Evolutionary conservation across 2,797 vertebrate genomes (phyloP), one percentile per base, ranked within the genome.

Genomic region (Pseudocheirus occidentalis): DNA sequence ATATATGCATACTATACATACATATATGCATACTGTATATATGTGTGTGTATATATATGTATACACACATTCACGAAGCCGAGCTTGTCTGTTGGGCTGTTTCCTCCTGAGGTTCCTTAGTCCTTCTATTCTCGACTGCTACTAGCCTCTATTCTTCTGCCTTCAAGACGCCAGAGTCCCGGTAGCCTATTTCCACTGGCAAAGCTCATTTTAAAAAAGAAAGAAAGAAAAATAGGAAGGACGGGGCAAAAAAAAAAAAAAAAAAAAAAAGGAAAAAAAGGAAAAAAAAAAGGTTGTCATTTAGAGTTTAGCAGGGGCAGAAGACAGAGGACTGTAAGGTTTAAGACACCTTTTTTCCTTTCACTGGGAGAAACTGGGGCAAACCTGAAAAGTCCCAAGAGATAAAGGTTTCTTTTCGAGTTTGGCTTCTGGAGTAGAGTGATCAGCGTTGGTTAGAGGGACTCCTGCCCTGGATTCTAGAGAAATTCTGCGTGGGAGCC

Each of bases 271-370:
- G 40, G 34, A 46, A 46, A 46, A 21, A 46, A 2, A 40, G 16
- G 27, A 29, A 29, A 53, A 5, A 81, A 50, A 50, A 10, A 18
- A 81, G 73, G 3, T 46, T 87, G 40, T 46, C 21, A 27, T 27
- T 87, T 87, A 87, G 21, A 18, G 21, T 46, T 55, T 24, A 46
- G 90, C 13, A 9, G 24, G 50, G 55, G 62, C 93, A 54, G 24
- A 95, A 40, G 50, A 62, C 56, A 58, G 94, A 94, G 31, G 93
- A 55, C 10, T 58, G 31, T 62, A 94, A 62, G 50, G 57, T 92
- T 90, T 73, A 93, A 93, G 54, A 90, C 18, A 9, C 27, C n/a
- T 40, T 16, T 73, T 24, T 9, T 50, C 21, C 73, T 50, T 87
- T 27, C 21, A 27, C 40, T 21, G 40, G 27, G 24, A 46, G 18